These are phyloP conservation scores for Dufourea novaeangliae DNA, from an alignment of 1,140 invertebrate species.

Conservation along the genomic window DNA sequence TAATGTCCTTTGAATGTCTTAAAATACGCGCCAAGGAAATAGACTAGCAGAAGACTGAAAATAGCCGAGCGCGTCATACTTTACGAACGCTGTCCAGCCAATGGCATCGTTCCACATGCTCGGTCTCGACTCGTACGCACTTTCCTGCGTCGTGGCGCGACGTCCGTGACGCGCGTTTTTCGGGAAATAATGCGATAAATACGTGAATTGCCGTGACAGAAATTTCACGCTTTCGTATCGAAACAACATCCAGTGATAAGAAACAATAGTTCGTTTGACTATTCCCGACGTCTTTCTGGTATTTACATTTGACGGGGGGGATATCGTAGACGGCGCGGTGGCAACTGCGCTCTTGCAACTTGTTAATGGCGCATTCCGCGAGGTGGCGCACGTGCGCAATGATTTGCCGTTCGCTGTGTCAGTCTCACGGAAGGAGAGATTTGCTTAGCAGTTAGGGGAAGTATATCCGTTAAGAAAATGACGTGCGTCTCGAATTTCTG, in stretches of 20 bases:
- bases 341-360: slow-evolving; percentile 31
- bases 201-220: no score
- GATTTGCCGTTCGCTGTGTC: slow-evolving; percentile 63
- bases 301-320: background rate
- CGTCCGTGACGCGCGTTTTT: background rate
- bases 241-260: no score
- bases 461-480: slow-evolving; percentile 82
- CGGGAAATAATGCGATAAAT: background rate
- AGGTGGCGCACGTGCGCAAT: slow-evolving; percentile 63
- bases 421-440: slow-evolving; percentile 74
- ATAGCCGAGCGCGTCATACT: slow-evolving; percentile 74
- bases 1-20: slow-evolving; percentile 77
- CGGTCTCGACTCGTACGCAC: slow-evolving; percentile 38
- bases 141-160: slow-evolving; percentile 24
- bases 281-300: background rate
- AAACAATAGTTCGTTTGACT: background rate
- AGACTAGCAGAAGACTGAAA: slow-evolving; percentile 78
- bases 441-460: slow-evolving; percentile 74
- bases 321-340: background rate
- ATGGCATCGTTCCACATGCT: slow-evolving; percentile 80
- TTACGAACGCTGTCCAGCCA: slow-evolving; percentile 68
- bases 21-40: slow-evolving; percentile 82
- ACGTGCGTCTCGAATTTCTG: slow-evolving; percentile 83
- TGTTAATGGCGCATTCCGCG: slow-evolving; percentile 46
- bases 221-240: background rate